Conservation (phyloP, 1,140 invertebrate species). For the Eupeodes corollae region DNA sequence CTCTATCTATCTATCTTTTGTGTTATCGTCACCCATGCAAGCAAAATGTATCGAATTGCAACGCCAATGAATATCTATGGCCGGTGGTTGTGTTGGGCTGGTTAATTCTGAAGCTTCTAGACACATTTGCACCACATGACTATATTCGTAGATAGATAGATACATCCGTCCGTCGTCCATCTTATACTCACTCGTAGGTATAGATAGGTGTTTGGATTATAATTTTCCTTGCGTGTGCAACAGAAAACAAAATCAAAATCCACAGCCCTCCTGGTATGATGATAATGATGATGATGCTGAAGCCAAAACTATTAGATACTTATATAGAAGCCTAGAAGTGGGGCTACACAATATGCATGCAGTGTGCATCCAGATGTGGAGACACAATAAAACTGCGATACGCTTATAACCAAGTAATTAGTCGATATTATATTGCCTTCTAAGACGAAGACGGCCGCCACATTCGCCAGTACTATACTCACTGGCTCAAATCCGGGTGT, state of each 20-base stretch:
- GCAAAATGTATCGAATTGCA: too few relatives aligned
- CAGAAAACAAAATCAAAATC: not conserved
- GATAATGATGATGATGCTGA: not conserved
- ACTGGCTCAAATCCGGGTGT: too few relatives aligned
- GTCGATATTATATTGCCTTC: slow-evolving; percentile 20
- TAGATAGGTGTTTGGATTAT: slow-evolving; percentile 1
- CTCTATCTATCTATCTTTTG: too few relatives aligned
- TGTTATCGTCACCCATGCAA: too few relatives aligned
- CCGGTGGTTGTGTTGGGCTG: too few relatives aligned
- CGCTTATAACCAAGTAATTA: slow-evolving; percentile 31
- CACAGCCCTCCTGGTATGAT: too few relatives aligned
- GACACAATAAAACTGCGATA: slow-evolving; percentile 37
- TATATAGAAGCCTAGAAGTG: slow-evolving; percentile 3
- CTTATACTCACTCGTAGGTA: not conserved
- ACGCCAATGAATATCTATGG: too few relatives aligned
- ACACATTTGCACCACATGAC: too few relatives aligned
- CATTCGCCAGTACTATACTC: not conserved
- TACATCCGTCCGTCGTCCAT: too few relatives aligned
- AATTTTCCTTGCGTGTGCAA: slow-evolving; percentile 1
- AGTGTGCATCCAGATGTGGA: not conserved
- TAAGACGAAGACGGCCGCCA: not conserved
- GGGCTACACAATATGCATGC: slow-evolving; percentile 8
- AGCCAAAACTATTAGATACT: not conserved
- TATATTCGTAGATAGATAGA: too few relatives aligned
- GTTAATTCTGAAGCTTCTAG: too few relatives aligned